A percentile compares a stretch with the other conserved stretches of the same genome.
Evolutionary conservation across 92 coral and sea anemone species (phyloP).

Genomic region (Siderastrea radians): DNA sequence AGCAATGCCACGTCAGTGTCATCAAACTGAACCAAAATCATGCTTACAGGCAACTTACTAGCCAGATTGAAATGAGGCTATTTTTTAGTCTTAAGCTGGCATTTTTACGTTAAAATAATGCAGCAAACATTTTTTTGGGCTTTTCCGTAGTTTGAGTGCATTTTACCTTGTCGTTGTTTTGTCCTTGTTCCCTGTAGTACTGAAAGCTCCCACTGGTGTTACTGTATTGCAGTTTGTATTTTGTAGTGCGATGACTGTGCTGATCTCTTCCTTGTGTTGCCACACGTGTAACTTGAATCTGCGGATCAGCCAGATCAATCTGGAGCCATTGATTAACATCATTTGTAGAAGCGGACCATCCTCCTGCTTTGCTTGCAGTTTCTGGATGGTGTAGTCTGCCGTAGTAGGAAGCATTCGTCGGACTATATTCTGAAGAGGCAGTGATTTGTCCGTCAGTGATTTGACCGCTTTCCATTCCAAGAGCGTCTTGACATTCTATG

Average conservation of each 20-base stretch:
- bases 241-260: neutral
- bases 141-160: neutral
- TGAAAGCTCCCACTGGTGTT: neutral
- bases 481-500: constrained; percentile 6
- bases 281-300: neutral
- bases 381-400: constrained; percentile 35
- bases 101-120: too few species aligned
- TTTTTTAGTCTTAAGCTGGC: too few species aligned
- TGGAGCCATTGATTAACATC: constrained; percentile 51
- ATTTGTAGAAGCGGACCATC: constrained; percentile 49
- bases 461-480: constrained; percentile 61
- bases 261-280: constrained; percentile 10
- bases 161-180: constrained; percentile 6
- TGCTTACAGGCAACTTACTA: too few species aligned
- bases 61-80: too few species aligned
- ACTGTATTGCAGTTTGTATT: constrained; percentile 8
- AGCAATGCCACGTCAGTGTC: too few species aligned
- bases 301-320: constrained; percentile 32
- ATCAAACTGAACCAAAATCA: too few species aligned
- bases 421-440: constrained; percentile 27
- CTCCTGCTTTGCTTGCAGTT: neutral
- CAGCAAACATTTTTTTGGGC: too few species aligned
- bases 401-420: neutral
- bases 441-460: constrained; percentile 56
- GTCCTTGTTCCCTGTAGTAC: neutral